Evolutionary conservation across 2,113 vertebrate species (phyloP), one percentile per base, ranked within the genome.

Genomic region (Marmota flaviventris): DNA sequence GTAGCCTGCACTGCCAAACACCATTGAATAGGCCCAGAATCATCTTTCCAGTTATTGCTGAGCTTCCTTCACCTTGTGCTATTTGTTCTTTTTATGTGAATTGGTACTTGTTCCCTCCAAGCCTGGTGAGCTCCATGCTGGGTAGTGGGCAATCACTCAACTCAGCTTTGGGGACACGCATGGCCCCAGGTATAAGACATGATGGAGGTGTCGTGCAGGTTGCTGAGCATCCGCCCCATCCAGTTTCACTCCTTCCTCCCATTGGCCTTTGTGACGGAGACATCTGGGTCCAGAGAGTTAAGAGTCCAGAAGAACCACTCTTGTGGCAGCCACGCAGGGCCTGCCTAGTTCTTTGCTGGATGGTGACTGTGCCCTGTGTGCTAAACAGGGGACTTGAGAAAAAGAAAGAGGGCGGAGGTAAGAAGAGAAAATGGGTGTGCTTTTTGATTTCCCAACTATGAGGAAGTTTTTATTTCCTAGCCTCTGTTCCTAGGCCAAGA

Each of bases 401-500:
- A 85, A 84, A 12, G 27, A 63, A 94, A 85, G 84, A 9, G 24
- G 84, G 9, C 34, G 14, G 34, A 77, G 86, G 4, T 12, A 13
- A 78, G 81, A 75, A 89, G 63, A 4, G 78, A 63, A 85, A 45
- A 6, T 9, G 29, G 1, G 61, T 94, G 3, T 8, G 81, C 63
- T 94, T 56, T 89, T 89, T 97, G 39, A n/a, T 92, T 61, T 45
- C 27, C 25, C 70, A 93, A 76, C 82, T 86, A 0, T 61, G 93
- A 76, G 37, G 87, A 88, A 96, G 94, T 87, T 96, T 48, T 53
- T 51, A 51, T 58, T 91, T 85, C 37, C 61, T 72, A 85, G 91
- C 72, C 51, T 94, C 97, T 97, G 85, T 96, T 97, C 94, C 53
- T 45, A 76, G 92, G 84, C 65, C 82, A n/a, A 96, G 42, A 95